These are phyloP conservation scores for Chaitophorus viminalis DNA, from an alignment of 2,888 invertebrate species.

Conservation along the genomic window DNA sequence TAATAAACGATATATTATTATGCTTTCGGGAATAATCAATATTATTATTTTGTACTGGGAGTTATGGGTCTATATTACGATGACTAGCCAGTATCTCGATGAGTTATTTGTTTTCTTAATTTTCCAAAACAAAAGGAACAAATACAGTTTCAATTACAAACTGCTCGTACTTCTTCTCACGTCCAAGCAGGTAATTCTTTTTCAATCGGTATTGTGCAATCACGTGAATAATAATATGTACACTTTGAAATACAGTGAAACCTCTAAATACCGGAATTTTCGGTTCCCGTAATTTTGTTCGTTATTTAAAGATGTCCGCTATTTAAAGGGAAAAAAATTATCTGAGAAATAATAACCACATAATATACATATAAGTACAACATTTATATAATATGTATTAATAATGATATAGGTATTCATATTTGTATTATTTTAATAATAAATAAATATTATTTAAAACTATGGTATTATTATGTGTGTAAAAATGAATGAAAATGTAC, in stretches of 20 bases:
- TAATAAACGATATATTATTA: constrained; percentile 4
- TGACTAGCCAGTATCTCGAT: not conserved
- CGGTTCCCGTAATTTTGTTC: too few relatives aligned
- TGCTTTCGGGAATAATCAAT: constrained; percentile 33
- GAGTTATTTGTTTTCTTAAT: constrained; percentile 27
- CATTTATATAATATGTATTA: too few relatives aligned
- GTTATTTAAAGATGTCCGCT: too few relatives aligned
- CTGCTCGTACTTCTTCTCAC: constrained; percentile 23
- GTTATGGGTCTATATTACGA: not conserved
- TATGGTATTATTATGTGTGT: too few relatives aligned
- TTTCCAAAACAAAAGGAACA: not conserved
- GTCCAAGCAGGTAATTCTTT: not conserved
- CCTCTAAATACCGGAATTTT: too few relatives aligned
- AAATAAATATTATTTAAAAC: too few relatives aligned
- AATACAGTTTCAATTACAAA: not conserved
- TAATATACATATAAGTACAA: too few relatives aligned
- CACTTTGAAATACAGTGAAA: not conserved
- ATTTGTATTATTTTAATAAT: too few relatives aligned
- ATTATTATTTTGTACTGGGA: constrained; percentile 25
- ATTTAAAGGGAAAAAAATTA: too few relatives aligned
- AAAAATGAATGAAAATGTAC: too few relatives aligned
- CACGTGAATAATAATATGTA: not conserved
- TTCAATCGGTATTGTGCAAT: not conserved
- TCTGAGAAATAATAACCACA: too few relatives aligned
- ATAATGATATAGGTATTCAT: too few relatives aligned